Conservation (phyloP, 2,113 vertebrate genomes). For the Litocranius walleri region DNA sequence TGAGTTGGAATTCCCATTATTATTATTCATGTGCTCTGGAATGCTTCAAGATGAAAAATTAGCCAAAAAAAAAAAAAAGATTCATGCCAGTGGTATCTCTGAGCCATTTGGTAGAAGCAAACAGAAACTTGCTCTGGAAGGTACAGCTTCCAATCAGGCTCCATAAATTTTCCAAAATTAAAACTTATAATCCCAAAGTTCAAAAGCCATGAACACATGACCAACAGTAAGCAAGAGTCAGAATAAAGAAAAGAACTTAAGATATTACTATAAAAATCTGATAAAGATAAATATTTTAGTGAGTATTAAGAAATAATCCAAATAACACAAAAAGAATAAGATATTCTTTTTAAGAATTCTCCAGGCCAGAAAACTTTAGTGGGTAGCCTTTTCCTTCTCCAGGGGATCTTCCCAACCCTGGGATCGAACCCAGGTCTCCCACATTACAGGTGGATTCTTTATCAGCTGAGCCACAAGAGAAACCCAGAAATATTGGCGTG, state of each 20-base stretch:
- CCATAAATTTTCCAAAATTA: background rate
- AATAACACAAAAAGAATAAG: background rate
- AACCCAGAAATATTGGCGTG: background rate
- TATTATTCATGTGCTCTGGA: background rate
- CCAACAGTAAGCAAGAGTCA: background rate
- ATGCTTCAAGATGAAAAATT: background rate
- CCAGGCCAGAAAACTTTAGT: background rate
- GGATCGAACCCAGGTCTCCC: background rate
- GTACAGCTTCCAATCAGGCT: background rate
- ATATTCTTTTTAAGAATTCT: background rate
- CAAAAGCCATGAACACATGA: background rate
- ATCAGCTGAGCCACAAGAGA: background rate
- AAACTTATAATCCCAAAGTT: background rate
- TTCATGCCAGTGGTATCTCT: background rate
- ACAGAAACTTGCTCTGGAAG: background rate
- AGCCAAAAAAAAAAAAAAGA: background rate
- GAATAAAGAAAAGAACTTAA: background rate
- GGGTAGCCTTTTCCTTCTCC: background rate
- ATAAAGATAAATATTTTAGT: background rate
- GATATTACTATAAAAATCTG: background rate
- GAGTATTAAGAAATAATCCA: background rate
- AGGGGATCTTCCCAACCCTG: background rate
- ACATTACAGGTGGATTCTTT: background rate
- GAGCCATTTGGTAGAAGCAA: background rate
- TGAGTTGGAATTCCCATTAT: background rate